A percentile compares a stretch with the other conserved stretches of the same genome.
phyloP scores from a whole-genome alignment of 2,888 invertebrate genomes.

The Xanthorhoe spadicearia region DNA sequence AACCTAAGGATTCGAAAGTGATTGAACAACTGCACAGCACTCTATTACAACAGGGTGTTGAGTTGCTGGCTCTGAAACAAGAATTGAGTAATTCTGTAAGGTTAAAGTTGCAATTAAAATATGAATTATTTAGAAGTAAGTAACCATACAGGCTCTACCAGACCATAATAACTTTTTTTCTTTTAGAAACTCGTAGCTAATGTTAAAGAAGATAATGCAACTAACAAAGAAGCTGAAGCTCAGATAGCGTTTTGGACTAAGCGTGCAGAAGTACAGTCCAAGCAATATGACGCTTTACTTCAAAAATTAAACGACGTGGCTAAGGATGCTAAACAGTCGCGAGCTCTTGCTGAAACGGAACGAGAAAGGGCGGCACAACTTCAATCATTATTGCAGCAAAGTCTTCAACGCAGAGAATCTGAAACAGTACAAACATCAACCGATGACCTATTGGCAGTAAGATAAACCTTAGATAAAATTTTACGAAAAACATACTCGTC shows the following conservation, averaged over 20 bases:
- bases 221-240: slow-evolving; percentile 63
- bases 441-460: slow-evolving; percentile 38
- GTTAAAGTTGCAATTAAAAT: no score
- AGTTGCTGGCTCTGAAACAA: slow-evolving; percentile 77
- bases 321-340: slow-evolving; percentile 67
- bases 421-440: slow-evolving; percentile 43
- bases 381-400: slow-evolving; percentile 63
- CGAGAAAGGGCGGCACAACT: slow-evolving; percentile 61
- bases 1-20: slow-evolving; percentile 58
- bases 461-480: neutral
- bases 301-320: slow-evolving; percentile 70
- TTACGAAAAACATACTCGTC: no score
- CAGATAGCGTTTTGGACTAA: slow-evolving; percentile 69
- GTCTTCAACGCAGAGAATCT: slow-evolving; percentile 45
- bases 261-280: slow-evolving; percentile 68
- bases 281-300: slow-evolving; percentile 69
- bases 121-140: no score
- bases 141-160: neutral
- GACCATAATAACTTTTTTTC: neutral
- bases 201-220: slow-evolving; percentile 58
- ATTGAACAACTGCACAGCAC: slow-evolving; percentile 73
- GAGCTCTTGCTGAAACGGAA: slow-evolving; percentile 65
- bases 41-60: slow-evolving; percentile 80
- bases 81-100: slow-evolving; percentile 74
- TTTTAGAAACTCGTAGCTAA: slow-evolving; percentile 59